A percentile compares a stretch with the other conserved stretches of the same genome.
Evolutionary conservation across 2,797 vertebrate species (phyloP).

Genomic region (Mallotus villosus): DNA sequence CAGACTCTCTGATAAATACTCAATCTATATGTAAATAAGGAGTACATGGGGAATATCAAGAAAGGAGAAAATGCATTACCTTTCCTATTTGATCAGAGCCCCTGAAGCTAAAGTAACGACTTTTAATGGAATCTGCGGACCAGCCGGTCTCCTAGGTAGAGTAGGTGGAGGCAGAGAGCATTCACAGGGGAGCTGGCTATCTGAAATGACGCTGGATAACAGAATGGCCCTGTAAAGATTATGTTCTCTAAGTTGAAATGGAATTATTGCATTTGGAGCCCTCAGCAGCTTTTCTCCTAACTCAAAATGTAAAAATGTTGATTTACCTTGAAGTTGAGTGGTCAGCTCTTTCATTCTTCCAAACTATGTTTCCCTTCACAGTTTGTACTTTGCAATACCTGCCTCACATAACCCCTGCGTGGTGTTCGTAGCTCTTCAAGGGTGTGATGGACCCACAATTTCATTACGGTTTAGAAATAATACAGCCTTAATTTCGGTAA

Average conservation of each 20-base stretch:
- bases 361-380: background rate
- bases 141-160: constrained; percentile 49
- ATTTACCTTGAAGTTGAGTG: constrained; percentile 34
- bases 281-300: constrained; percentile 64
- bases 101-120: constrained; percentile 71
- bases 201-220: constrained; percentile 66
- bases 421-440: background rate
- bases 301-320: constrained; percentile 42
- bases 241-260: constrained; percentile 60
- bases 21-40: constrained; percentile 86
- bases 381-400: background rate
- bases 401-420: background rate
- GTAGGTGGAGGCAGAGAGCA: constrained; percentile 63
- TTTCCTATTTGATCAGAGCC: constrained; percentile 73
- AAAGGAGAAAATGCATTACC: constrained; percentile 73
- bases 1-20: constrained; percentile 77
- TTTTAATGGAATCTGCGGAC: constrained; percentile 78
- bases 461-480: too few relatives aligned
- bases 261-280: constrained; percentile 65
- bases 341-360: constrained; percentile 2
- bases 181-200: constrained; percentile 66
- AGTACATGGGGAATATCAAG: constrained; percentile 65
- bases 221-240: constrained; percentile 66
- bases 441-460: too few relatives aligned
- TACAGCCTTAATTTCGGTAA: too few relatives aligned